Conservation (phyloP, 1,140 invertebrate species). For the Anthonomus grandis region DNA sequence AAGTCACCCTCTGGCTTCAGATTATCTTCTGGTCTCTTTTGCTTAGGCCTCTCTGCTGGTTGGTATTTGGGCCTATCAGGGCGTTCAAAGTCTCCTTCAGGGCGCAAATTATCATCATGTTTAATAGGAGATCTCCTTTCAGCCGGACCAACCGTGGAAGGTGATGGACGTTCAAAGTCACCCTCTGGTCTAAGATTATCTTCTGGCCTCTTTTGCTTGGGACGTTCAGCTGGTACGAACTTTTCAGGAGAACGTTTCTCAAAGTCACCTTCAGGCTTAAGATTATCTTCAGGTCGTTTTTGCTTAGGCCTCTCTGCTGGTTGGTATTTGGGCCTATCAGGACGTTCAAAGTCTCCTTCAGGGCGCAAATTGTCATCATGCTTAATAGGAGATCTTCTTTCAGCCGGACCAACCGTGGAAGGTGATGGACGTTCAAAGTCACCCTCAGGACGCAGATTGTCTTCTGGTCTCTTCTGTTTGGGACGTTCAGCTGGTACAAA, state of each 20-base stretch:
- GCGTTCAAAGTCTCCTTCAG: conserved; percentile 54
- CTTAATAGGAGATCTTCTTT: conserved; percentile 53
- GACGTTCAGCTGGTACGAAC: conserved; percentile 51
- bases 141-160: conserved; percentile 45
- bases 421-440: conserved; percentile 50
- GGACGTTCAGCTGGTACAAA: conserved; percentile 54
- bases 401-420: conserved; percentile 55
- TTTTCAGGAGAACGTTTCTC: conserved; percentile 37
- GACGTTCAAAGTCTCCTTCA: conserved; percentile 53
- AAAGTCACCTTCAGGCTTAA: conserved; percentile 57
- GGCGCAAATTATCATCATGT: conserved; percentile 50
- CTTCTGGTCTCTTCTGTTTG: conserved; percentile 54
- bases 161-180: conserved; percentile 45
- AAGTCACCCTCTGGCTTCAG: conserved; percentile 57
- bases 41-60: conserved; percentile 53
- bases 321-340: conserved; percentile 47
- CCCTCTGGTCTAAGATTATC: conserved; percentile 61
- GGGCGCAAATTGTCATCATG: conserved; percentile 54
- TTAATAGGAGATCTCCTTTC: conserved; percentile 52
- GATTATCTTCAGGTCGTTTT: conserved; percentile 56
- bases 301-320: conserved; percentile 53
- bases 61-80: conserved; percentile 42
- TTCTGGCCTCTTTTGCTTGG: conserved; percentile 53
- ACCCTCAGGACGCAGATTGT: conserved; percentile 57
- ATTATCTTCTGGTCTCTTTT: conserved; percentile 56